These are phyloP conservation scores for Xerus rutilus DNA, from an alignment of 2,797 vertebrate species.

Conservation along the genomic window DNA sequence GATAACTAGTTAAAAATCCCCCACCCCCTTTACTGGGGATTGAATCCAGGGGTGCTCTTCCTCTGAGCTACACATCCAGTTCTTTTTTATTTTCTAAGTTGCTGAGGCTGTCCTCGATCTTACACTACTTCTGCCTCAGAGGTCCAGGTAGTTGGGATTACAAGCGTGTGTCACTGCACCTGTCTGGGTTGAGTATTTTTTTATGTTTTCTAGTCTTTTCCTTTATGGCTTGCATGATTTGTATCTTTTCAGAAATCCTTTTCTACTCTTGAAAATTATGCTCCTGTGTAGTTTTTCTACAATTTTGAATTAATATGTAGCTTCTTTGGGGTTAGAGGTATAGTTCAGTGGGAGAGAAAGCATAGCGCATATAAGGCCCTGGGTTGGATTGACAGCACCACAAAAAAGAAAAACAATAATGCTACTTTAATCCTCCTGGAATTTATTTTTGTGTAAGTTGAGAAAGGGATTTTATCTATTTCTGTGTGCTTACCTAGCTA, in stretches of 20 bases:
- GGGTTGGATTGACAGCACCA: background rate
- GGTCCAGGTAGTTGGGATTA: too few species aligned
- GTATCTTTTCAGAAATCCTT: conserved; percentile 21
- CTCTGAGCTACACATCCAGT: too few species aligned
- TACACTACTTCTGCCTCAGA: too few species aligned
- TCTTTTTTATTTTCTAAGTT: too few species aligned
- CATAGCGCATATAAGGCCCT: background rate
- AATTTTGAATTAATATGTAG: conserved; percentile 26
- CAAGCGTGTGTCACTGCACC: too few species aligned
- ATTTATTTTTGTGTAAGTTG: too few species aligned
- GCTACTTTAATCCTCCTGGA: background rate
- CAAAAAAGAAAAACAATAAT: background rate
- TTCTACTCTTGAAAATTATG: background rate
- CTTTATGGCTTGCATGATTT: background rate
- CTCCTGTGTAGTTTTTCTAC: background rate
- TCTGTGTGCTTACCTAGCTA: background rate
- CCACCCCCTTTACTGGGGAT: too few species aligned
- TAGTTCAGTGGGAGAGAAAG: background rate
- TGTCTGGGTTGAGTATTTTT: background rate
- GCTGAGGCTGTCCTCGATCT: too few species aligned
- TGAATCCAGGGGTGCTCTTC: too few species aligned
- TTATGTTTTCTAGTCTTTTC: conserved; percentile 8
- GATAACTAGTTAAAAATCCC: background rate
- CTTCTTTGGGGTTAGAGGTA: background rate
- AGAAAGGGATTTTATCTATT: background rate